Percentiles rank a stretch among this genome's conserved stretches.
These are phyloP conservation scores for Aeoliscus strigatus DNA, from an alignment of 2,797 vertebrate species.

Conservation along the genomic window DNA sequence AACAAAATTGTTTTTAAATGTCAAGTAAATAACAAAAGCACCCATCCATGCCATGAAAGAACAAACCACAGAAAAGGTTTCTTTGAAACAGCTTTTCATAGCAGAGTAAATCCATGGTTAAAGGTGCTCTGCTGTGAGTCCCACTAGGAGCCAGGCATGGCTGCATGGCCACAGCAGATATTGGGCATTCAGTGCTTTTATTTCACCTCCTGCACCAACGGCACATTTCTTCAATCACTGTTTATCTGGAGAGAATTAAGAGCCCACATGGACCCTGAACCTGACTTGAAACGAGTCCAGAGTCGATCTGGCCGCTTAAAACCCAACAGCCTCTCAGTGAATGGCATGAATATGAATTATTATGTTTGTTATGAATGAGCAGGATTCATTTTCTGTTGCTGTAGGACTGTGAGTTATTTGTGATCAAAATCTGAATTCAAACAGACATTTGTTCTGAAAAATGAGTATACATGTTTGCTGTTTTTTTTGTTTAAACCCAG, in stretches of 20 bases:
- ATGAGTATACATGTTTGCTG: too few species aligned
- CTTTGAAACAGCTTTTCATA: constrained; percentile 67
- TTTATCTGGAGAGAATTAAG: constrained; percentile 70
- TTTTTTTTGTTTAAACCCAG: constrained; percentile 69
- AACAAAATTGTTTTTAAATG: constrained; percentile 7
- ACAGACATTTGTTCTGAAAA: too few species aligned
- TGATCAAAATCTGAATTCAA: constrained; percentile 20
- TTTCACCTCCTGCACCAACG: constrained; percentile 64
- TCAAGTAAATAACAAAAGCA: constrained; percentile 12
- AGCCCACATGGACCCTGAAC: constrained; percentile 68
- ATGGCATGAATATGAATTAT: constrained; percentile 42
- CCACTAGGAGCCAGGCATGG: constrained; percentile 52
- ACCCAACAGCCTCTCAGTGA: constrained; percentile 37
- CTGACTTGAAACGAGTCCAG: constrained; percentile 63
- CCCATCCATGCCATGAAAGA: constrained; percentile 9
- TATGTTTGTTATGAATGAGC: constrained; percentile 24
- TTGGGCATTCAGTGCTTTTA: constrained; percentile 61
- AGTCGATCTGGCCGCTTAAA: constrained; percentile 56
- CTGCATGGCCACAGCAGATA: constrained; percentile 63
- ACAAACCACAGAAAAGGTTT: constrained; percentile 9
- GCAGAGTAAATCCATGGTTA: constrained; percentile 55
- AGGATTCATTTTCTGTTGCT: constrained; percentile 17
- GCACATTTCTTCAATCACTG: constrained; percentile 72
- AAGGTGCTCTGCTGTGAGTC: constrained; percentile 59
- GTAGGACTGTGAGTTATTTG: background rate